Evolutionary conservation across 2,888 invertebrate species (phyloP).

Genomic region (Lithophane leautieri): DNA sequence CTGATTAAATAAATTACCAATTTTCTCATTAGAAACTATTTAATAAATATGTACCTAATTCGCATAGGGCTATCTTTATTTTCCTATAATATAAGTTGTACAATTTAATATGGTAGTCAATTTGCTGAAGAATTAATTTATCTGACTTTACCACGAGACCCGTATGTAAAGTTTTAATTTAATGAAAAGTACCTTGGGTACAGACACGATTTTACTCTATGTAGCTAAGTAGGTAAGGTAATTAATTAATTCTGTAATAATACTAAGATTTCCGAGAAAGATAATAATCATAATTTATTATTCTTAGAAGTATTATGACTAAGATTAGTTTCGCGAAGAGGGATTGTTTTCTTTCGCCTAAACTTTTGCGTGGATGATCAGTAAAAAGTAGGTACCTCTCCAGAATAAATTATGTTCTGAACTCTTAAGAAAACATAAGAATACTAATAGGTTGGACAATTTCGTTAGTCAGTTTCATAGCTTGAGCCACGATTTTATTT

Average conservation of each 20-base stretch:
- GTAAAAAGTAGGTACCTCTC: too few relatives aligned
- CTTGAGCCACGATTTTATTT: too few relatives aligned
- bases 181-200: too few relatives aligned
- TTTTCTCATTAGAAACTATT: too few relatives aligned
- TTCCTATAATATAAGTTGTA: too few relatives aligned
- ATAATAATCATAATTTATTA: neutral
- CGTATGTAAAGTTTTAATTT: too few relatives aligned
- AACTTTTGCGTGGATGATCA: neutral
- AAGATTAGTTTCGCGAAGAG: neutral
- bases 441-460: neutral
- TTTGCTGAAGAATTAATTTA: neutral
- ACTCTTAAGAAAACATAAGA: neutral
- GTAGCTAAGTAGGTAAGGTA: too few relatives aligned
- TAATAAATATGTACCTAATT: too few relatives aligned
- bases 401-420: slow-evolving; percentile 4
- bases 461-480: neutral
- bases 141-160: too few relatives aligned
- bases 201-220: too few relatives aligned
- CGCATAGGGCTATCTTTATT: too few relatives aligned
- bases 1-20: too few relatives aligned
- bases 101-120: neutral
- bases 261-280: neutral
- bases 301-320: neutral
- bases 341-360: neutral
- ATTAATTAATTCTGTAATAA: neutral